phyloP scores from a whole-genome alignment of 2,888 invertebrate species.

The Hypselothyrea guttata region DNA sequence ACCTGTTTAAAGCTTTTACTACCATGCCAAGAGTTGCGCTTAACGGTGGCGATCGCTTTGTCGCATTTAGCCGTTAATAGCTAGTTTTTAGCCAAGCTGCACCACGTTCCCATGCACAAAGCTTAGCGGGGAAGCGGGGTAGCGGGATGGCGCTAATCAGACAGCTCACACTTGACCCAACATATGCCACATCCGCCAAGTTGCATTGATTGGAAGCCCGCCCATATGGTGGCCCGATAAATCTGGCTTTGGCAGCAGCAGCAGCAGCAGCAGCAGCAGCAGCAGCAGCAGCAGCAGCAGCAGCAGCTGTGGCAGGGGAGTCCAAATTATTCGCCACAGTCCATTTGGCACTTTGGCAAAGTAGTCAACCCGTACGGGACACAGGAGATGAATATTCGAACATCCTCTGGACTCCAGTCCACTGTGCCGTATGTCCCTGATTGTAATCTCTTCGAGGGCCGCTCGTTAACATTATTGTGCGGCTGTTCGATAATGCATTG shows the following conservation, averaged over 20 bases:
- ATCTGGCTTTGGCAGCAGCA: conserved; percentile 37
- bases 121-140: not conserved
- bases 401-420: conserved; percentile 46
- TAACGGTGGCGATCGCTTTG: conserved; percentile 22
- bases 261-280: conserved; percentile 9
- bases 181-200: conserved; percentile 55
- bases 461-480: conserved; percentile 75
- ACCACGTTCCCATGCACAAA: conserved; percentile 36
- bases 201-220: conserved; percentile 49
- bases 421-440: conserved; percentile 73
- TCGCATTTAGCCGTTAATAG: conserved; percentile 19
- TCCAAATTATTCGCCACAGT: conserved; percentile 46
- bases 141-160: too few species aligned
- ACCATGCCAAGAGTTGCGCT: conserved; percentile 9
- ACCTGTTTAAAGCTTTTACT: conserved; percentile 20
- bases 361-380: conserved; percentile 5
- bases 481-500: conserved; percentile 56
- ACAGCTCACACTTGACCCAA: conserved; percentile 39
- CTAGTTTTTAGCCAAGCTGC: conserved; percentile 4
- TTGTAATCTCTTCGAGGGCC: conserved; percentile 63
- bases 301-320: conserved; percentile 25
- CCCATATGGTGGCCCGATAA: conserved; percentile 45
- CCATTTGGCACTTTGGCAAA: conserved; percentile 50
- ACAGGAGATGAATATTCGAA: conserved; percentile 1
- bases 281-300: conserved; percentile 21